Percentiles rank a stretch among this genome's conserved stretches.
phyloP scores from a whole-genome alignment of 2,797 vertebrate genomes.

The Helicolenus hilgendorfi region DNA sequence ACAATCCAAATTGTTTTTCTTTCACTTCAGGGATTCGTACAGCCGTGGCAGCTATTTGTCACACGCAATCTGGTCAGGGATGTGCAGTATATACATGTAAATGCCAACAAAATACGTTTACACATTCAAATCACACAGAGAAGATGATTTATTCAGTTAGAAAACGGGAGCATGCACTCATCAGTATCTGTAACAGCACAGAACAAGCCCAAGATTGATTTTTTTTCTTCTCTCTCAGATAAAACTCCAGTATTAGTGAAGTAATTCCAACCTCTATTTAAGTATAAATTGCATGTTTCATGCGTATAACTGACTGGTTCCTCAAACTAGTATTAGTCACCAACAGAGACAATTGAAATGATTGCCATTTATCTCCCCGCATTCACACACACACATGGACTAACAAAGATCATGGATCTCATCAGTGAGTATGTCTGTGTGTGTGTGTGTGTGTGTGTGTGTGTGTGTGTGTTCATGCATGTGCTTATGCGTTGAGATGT shows the following conservation, averaged over 20 bases:
- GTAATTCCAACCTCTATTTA: slow-evolving; percentile 34
- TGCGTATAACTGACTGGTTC: slow-evolving; percentile 9
- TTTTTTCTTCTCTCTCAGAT: neutral
- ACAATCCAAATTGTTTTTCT: slow-evolving; percentile 19
- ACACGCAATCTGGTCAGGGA: neutral
- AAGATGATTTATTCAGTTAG: slow-evolving; percentile 20
- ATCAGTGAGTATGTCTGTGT: slow-evolving; percentile 22
- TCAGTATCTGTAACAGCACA: slow-evolving; percentile 19
- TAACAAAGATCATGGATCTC: slow-evolving; percentile 31
- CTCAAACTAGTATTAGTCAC: slow-evolving; percentile 35
- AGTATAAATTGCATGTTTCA: slow-evolving; percentile 41
- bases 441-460: neutral
- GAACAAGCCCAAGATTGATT: slow-evolving; percentile 21
- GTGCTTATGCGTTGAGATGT: neutral
- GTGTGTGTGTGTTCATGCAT: neutral
- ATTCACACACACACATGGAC: neutral
- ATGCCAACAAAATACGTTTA: neutral
- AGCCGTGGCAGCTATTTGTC: slow-evolving; percentile 4
- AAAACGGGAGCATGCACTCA: slow-evolving; percentile 19
- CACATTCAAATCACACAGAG: slow-evolving; percentile 18
- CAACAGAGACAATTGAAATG: slow-evolving; percentile 45
- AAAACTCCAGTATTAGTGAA: slow-evolving; percentile 1
- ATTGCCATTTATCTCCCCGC: slow-evolving; percentile 43
- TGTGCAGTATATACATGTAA: neutral
- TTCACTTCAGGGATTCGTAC: neutral